Conservation (phyloP, 1,140 invertebrate species). For the Apis dorsata region DNA sequence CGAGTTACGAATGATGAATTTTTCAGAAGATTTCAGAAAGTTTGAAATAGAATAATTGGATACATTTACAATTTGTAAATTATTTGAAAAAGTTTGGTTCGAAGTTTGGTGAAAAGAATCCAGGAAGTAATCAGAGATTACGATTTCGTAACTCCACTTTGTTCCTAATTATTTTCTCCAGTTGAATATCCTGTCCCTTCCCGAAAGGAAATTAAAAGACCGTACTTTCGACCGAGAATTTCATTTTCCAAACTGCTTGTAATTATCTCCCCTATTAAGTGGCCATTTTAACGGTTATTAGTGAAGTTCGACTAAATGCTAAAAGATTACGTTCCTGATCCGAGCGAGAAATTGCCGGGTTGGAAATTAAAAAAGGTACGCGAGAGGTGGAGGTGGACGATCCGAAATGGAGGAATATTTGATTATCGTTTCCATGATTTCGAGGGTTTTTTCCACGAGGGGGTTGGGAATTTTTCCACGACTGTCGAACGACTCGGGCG, state of each 20-base stretch:
- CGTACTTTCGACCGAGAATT: not conserved
- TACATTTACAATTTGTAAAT: too few species aligned
- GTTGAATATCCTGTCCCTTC: not conserved
- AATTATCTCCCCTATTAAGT: slow-evolving; percentile 8
- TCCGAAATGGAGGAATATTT: not conserved
- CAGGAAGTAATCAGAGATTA: not conserved
- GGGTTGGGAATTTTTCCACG: not conserved
- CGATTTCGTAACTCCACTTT: not conserved
- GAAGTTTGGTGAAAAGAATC: not conserved
- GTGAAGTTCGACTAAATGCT: not conserved
- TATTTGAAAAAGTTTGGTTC: too few species aligned
- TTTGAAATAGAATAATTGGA: too few species aligned
- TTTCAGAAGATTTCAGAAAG: too few species aligned
- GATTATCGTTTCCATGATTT: not conserved
- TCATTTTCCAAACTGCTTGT: not conserved
- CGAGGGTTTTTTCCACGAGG: not conserved
- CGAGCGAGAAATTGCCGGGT: not conserved
- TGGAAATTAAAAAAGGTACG: not conserved
- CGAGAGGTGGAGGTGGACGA: not conserved
- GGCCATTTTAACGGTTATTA: not conserved
- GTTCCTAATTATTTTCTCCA: not conserved
- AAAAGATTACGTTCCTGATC: not conserved
- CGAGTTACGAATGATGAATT: too few species aligned
- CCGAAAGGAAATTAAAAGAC: not conserved
- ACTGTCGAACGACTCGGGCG: not conserved